These are phyloP conservation scores for Hyaena hyaena DNA, from an alignment of 2,113 vertebrate genomes.

Conservation along the genomic window DNA sequence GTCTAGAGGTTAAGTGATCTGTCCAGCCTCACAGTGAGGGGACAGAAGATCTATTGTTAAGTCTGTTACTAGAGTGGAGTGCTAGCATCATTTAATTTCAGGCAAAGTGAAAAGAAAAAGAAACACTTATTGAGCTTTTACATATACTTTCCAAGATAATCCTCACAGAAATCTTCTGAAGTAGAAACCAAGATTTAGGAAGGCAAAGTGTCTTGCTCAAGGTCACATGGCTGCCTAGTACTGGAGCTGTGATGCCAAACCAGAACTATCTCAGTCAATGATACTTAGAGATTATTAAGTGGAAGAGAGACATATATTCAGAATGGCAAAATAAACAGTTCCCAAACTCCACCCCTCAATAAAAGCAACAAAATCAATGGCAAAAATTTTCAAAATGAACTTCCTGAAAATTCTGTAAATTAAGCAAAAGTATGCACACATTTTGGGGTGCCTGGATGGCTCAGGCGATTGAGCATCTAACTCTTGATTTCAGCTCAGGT, in stretches of 20 bases:
- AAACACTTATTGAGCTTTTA: background rate
- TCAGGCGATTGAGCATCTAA: too few relatives aligned
- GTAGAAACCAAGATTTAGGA: background rate
- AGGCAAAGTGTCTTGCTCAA: background rate
- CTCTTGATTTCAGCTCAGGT: too few relatives aligned
- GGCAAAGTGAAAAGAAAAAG: background rate
- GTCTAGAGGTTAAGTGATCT: background rate
- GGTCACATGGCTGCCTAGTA: background rate
- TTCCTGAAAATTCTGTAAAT: background rate
- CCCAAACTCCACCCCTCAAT: background rate
- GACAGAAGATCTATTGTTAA: background rate
- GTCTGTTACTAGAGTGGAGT: background rate
- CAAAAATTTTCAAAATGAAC: background rate
- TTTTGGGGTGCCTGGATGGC: background rate
- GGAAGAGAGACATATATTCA: background rate
- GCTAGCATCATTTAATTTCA: background rate
- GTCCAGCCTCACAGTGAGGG: background rate
- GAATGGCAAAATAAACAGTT: background rate
- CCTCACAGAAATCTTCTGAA: conserved; percentile 1
- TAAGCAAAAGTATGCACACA: background rate
- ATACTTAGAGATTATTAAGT: background rate
- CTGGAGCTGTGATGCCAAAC: background rate
- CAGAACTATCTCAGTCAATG: background rate
- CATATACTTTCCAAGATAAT: background rate
- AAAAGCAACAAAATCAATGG: background rate